Base-by-base conservation (phyloP, 2,888 invertebrate genomes). In the Chymomyza amoena region DNA sequence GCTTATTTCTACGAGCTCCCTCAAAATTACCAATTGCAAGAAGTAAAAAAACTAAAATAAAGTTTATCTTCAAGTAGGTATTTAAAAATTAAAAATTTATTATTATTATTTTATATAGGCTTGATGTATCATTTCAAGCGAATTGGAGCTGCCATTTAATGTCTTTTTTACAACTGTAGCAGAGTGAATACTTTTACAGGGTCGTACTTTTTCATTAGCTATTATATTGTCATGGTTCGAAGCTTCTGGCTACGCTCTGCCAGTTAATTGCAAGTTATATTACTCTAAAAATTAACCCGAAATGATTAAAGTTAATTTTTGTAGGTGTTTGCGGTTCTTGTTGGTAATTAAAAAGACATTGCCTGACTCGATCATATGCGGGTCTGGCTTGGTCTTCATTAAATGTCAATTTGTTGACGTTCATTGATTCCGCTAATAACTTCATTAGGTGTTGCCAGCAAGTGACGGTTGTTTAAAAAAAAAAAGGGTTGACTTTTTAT, bases 361-460 rank as follows among this genome's bases (percentile, higher is more conserved):
- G 84, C 15, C 7, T 54, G 20, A n/a, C 7, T 13, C 9, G 16
- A 5, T 54, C 13, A 6, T 54, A 54, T 83, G 84, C 84, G 87
- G 88, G 81, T 81, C 32, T n/a, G n/a, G n/a, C n/a, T 57, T 32
- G 79, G 72, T 76, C 86, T 87, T 84, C 77, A 87, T 84, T 87
- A 84, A 84, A 84, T 82, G 85, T 85, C 85, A 82, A 85, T 85
- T 85, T 79, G 82, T 80, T 87, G 83, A 78, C 73, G 85, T 85
- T 79, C 85, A 88, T 88, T 82, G 85, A 87, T 75, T 82, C 57
- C 69, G 32, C 64, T 87, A 88, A 85, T 84, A 76, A 80, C 85
- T 88, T 88, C 85, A 85, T 85, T 85, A 88, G 79, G 61, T 71
- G 57, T 20, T 32, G 73, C 52, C 63, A 45, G 39, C 39, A 45